Evolutionary conservation across 1,140 invertebrate species (phyloP), one percentile per base, ranked within the genome.

Genomic region (Dendrolimus kikuchii): DNA sequence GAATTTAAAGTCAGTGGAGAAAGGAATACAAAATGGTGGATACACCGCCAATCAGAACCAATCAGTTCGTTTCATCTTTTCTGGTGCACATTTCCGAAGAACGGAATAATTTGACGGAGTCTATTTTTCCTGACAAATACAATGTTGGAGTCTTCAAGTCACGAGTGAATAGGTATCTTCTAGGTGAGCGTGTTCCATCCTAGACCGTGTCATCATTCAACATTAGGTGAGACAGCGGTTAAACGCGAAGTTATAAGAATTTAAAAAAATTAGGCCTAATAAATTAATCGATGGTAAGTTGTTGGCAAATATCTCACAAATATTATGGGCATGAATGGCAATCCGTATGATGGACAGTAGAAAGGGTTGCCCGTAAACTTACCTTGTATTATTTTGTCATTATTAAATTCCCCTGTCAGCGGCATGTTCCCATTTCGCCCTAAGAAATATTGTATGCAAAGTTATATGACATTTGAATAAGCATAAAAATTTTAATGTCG

Each of bases 351-450:
- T 71, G 74, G 83, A 86, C 83, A 86, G 81, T 77, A 83, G 77
- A 86, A 86, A 86, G 81, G 81, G 60, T 71, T 71, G 71, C 77
- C 75, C 79, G 81, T 81, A 83, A 74, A 78, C 74, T 79, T 79
- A 66, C 77, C 79, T 78, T 81, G 83, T 83, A 86, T 86, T 86
- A 86, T 86, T 84, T 86, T 86, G 82, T 86, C 82, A 86, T 86
- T 86, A 86, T 86, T 86, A 86, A 86, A 86, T 86, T 86, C 82
- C 69, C 59, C 71, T 82, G 82, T 86, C 82, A 83, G 69, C 39
- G 73, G 54, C 66, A 55, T 60, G 73, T 81, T 84, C 69, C 78
- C 78, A 80, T 86, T 86, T 78, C 69, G 64, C 66, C 65, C 58
- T 67, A 71, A 76, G 78, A 76, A 86, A 86, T 86, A 82, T 86